A percentile compares a stretch with the other conserved stretches of the same genome.
Conservation (phyloP, 2,113 vertebrate genomes). For the Trachemys scripta region DNA sequence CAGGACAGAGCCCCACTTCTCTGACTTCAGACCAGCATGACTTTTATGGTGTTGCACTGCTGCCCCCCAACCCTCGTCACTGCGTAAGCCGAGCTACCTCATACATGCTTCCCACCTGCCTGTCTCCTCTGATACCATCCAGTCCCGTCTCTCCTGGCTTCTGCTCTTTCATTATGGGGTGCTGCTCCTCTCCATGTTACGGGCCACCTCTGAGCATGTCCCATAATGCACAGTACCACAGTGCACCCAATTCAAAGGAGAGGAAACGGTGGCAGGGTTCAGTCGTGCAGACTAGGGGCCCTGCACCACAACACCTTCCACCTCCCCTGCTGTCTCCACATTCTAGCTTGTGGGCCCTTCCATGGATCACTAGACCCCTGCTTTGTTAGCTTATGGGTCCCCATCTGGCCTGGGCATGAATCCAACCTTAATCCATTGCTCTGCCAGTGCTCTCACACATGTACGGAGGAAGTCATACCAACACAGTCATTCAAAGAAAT, state of each 20-base stretch:
- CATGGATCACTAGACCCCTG: background rate
- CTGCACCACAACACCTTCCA: rapidly evolving
- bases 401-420: background rate
- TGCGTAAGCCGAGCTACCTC: background rate
- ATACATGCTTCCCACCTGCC: rapidly evolving
- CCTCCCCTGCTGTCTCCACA: background rate
- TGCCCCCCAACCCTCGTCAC: background rate
- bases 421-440: background rate
- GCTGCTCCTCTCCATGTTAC: background rate
- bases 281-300: background rate
- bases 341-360: background rate
- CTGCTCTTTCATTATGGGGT: background rate
- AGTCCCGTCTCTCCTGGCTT: background rate
- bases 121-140: background rate
- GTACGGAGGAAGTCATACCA: background rate
- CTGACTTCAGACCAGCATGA: background rate
- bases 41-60: background rate
- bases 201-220: too few species aligned
- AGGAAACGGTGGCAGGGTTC: rapidly evolving
- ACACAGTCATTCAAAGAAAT: background rate
- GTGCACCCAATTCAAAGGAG: background rate
- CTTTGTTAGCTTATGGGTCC: background rate
- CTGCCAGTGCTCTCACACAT: background rate
- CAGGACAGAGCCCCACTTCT: background rate
- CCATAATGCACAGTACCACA: background rate